Base-by-base conservation (phyloP, 2,888 invertebrate species). In the Alentia gelatinosa region DNA sequence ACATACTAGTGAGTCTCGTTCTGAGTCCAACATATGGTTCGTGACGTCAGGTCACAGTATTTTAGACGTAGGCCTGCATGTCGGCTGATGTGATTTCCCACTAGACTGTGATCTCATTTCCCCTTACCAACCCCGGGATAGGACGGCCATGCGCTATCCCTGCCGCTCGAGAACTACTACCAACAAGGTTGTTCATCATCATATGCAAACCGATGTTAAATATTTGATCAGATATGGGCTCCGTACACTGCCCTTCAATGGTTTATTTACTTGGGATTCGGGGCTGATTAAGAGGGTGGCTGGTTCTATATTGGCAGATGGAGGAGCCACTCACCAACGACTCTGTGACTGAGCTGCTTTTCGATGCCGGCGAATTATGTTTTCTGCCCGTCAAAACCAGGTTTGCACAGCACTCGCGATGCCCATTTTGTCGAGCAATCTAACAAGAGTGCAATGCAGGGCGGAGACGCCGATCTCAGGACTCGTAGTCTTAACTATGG, bases 41-140 rank as follows among this genome's bases (percentile, higher is more conserved):
- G 56, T 56, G 56, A 56, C 56, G n/a, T n/a, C 56, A 1, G 56
- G 9, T 56, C 56, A 56, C 56, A 56, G 56, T n/a, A n/a, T n/a
- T n/a, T n/a, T n/a, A n/a, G n/a, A n/a, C n/a, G n/a, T n/a, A n/a
- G n/a, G n/a, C 12, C 68, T 68, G 68, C 68, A 9, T 68, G 68
- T 68, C 3, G 12, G 12, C 26, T 26, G 23, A 9, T 26, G 68
- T 68, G 68, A 68, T 68, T 68, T 68, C 68, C 68, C 68, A 68
- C 68, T 30, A 68, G 68, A 68, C 68, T 68, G 26, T 68, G 68
- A 68, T 68, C 68, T 68, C 68, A 68, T 68, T 68, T 68, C 30
- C 68, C 68, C 12, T 30, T 12, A 26, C 30, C 26, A 26, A 68
- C 56, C n/a, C n/a, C n/a, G n/a, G n/a, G 47, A 47, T 19, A 7